Conservation (phyloP, 2,888 invertebrate species). For the Gymnoscelis rufifasciata region DNA sequence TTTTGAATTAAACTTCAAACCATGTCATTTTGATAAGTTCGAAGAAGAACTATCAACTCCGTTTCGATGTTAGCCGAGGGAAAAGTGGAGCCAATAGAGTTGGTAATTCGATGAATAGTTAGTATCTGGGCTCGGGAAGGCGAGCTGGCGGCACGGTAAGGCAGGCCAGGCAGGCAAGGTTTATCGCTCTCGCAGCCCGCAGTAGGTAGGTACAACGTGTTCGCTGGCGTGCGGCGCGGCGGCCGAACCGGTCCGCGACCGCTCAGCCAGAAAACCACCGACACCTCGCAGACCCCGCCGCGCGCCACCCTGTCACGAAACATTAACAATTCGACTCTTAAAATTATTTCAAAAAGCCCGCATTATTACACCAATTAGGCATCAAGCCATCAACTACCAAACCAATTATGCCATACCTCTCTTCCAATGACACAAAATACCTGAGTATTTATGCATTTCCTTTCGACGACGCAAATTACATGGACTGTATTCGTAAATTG, state of each 20-base stretch:
- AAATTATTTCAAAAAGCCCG: conserved; percentile 57
- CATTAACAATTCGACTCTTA: conserved; percentile 71
- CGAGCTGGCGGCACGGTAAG: conserved; percentile 30
- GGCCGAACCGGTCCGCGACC: conserved; percentile 71
- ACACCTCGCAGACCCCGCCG: conserved; percentile 62
- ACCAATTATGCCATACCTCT: conserved; percentile 37
- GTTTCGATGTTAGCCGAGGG: no score
- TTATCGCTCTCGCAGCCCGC: conserved; percentile 57
- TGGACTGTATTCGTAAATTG: conserved; percentile 34
- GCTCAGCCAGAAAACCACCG: conserved; percentile 76
- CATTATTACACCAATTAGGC: conserved; percentile 63
- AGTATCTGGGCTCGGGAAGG: no score
- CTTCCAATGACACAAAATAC: conserved; percentile 43
- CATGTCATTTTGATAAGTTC: no score
- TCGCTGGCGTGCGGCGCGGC: conserved; percentile 50
- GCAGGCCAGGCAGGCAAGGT: no score
- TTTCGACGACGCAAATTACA: conserved; percentile 38
- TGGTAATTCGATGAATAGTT: no score
- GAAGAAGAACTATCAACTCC: no score
- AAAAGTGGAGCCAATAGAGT: no score
- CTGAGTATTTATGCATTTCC: conserved; percentile 27
- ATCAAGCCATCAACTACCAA: conserved; percentile 33
- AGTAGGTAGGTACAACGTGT: conserved; percentile 46
- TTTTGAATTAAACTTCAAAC: no score
- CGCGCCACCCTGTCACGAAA: conserved; percentile 69